Percentiles rank a stretch among this genome's conserved stretches.
Conservation (phyloP, 2,113 vertebrate genomes). For the Leptodactylus fuscus region DNA sequence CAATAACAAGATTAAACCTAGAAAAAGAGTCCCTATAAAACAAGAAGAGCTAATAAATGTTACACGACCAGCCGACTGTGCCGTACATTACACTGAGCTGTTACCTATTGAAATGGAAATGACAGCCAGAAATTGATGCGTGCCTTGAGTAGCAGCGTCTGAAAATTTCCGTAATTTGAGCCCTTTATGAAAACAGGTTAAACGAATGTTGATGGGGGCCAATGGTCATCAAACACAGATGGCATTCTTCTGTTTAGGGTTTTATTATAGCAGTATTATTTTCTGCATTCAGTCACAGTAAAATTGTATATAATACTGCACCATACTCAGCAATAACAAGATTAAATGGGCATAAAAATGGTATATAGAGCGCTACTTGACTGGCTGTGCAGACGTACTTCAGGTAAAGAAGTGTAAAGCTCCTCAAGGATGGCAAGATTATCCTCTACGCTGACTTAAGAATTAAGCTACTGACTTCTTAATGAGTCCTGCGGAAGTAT, state of each 20-base stretch:
- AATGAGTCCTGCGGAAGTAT: neutral
- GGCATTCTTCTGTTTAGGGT: neutral
- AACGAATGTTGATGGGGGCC: no score
- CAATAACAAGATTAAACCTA: slow-evolving; percentile 7
- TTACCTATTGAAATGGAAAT: neutral
- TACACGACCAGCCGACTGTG: neutral
- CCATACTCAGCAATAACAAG: no score
- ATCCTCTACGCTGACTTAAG: neutral
- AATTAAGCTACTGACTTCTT: neutral
- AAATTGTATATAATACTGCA: neutral
- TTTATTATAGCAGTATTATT: neutral
- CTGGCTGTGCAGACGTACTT: neutral
- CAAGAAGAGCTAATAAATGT: slow-evolving; percentile 12
- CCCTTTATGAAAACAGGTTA: neutral
- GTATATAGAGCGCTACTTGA: no score
- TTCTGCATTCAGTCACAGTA: neutral
- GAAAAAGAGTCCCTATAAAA: neutral
- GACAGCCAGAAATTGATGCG: neutral
- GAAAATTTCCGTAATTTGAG: neutral
- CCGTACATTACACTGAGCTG: neutral
- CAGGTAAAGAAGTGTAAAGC: neutral
- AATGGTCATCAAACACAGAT: no score
- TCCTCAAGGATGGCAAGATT: neutral
- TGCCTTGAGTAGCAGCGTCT: neutral
- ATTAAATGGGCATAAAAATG: no score